phyloP scores from a whole-genome alignment of 2,888 invertebrate species.

The Melangyna quadrimaculata region DNA sequence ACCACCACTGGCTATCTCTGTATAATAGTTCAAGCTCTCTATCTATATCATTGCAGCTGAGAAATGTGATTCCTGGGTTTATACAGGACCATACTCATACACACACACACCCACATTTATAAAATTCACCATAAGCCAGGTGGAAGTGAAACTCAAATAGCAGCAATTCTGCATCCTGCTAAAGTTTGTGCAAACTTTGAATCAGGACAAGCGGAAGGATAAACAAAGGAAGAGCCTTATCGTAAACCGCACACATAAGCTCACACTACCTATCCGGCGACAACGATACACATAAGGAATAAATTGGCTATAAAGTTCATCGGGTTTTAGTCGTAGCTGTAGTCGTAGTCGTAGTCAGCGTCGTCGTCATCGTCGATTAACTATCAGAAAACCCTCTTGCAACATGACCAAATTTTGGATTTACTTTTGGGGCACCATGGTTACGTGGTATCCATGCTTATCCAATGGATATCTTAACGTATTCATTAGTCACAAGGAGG shows the following conservation, averaged over 20 bases:
- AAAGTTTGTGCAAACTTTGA: slow-evolving; percentile 59
- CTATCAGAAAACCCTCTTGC: slow-evolving; percentile 43
- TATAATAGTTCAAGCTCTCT: not conserved
- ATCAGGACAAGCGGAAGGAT: slow-evolving; percentile 67
- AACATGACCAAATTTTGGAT: slow-evolving; percentile 75
- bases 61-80: slow-evolving; percentile 59
- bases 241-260: slow-evolving; percentile 53
- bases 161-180: slow-evolving; percentile 28
- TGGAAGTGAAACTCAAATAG: slow-evolving; percentile 58
- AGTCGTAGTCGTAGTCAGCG: slow-evolving; percentile 2
- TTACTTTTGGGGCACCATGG: slow-evolving; percentile 75
- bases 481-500: slow-evolving; percentile 90
- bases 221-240: slow-evolving; percentile 67
- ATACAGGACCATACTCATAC: not conserved
- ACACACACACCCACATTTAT: not conserved
- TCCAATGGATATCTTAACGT: slow-evolving; percentile 89
- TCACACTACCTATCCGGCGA: slow-evolving; percentile 20
- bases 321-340: slow-evolving; percentile 22
- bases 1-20: slow-evolving; percentile 20
- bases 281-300: slow-evolving; percentile 47
- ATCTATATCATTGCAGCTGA: slow-evolving; percentile 35
- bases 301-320: slow-evolving; percentile 66
- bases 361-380: slow-evolving; percentile 49
- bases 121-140: slow-evolving; percentile 24
- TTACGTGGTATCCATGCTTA: slow-evolving; percentile 78